Conservation (phyloP, 2,113 vertebrate genomes). For the Lonchura striata region DNA sequence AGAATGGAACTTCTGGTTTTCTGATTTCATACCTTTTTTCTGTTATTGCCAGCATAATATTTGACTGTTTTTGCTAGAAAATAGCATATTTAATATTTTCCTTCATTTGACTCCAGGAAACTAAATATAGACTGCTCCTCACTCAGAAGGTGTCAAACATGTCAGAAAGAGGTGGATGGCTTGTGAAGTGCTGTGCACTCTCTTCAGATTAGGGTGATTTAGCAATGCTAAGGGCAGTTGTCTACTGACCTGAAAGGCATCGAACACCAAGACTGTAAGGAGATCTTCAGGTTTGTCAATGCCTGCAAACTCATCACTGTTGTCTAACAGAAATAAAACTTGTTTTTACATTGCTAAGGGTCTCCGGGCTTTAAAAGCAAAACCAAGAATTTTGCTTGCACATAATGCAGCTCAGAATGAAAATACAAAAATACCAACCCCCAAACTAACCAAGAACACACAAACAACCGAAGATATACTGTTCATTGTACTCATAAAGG, state of each 20-base stretch:
- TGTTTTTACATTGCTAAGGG: background rate
- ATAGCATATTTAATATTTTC: background rate
- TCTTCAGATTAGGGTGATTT: background rate
- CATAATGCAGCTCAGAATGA: background rate
- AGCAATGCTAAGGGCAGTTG: background rate
- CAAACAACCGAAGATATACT: background rate
- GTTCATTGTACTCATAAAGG: background rate
- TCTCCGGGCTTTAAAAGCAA: background rate
- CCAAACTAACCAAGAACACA: background rate
- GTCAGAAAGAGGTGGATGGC: background rate
- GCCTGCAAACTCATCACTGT: background rate
- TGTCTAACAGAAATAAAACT: background rate
- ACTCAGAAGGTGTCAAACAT: background rate
- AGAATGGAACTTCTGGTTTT: background rate
- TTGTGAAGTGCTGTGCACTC: background rate
- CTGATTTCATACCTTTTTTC: background rate
- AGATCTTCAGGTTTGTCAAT: background rate
- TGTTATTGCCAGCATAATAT: background rate
- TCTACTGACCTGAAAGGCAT: background rate
- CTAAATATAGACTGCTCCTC: background rate
- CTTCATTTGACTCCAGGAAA: background rate
- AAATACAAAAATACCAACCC: background rate
- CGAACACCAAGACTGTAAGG: accelerated
- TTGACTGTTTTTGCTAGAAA: background rate
- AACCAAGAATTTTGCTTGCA: background rate